Evolutionary conservation across 2,113 vertebrate species (phyloP), one percentile per base, ranked within the genome.

Genomic region (Elanus axillaris): DNA sequence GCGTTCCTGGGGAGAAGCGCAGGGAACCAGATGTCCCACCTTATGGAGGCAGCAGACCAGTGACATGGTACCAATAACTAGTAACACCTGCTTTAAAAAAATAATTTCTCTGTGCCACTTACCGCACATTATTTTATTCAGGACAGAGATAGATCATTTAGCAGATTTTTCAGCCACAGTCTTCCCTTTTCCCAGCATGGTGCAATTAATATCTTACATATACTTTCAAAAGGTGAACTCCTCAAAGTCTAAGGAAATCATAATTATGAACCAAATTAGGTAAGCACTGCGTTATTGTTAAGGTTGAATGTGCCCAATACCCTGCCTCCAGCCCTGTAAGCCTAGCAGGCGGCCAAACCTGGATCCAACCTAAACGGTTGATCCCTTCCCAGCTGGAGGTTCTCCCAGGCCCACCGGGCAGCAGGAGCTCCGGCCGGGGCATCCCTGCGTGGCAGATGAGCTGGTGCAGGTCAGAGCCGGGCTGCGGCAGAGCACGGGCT

Each of bases 61-160:
- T 17, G 47, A 5, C 32, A 3, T 2, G 5, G 45, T 5, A 32
- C 74, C 32, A 6, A 7, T 29, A 38, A 10, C 36, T 7, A 26
- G 4, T 20, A 45, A 18, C 45, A 13, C 3, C 25, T 67, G 52
- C 56, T 55, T 64, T 18, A 11, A 31, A 23, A 62, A 36, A 7
- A 11, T 5, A 16, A 31, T n/a, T 31, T 29, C 23, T 31, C 56
- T 45, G 42, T 9, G 3, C 32, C 14, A 17, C 32, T 53, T 13
- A 14, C 4, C 0, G 0, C 7, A 3, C 1, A 4, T 25, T 42
- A 7, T 16, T 71, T 58, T 81, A 38, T 38, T 48, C 63, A 36
- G 55, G 63, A 34, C 10, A 19, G 20, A 34, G 47, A 32, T 13
- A 10, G 5, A 20, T 32, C 7, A 7, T 27, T 16, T 11, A 36